Conservation (phyloP, 2,113 vertebrate genomes). For the Astur gentilis region DNA sequence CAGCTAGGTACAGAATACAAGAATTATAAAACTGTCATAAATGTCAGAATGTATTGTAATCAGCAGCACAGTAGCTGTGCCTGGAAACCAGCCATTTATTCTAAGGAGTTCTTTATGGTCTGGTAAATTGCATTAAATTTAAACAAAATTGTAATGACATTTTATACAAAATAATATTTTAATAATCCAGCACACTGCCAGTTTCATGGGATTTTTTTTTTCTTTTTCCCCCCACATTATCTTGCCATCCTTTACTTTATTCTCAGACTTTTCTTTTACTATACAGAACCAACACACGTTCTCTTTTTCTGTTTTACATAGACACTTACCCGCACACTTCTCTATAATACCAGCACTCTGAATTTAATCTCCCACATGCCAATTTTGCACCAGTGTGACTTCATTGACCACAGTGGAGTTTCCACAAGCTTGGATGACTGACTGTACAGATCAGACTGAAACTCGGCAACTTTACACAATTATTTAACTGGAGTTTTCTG, state of each 20-base stretch:
- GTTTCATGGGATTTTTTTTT: constrained; percentile 14
- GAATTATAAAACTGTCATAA: constrained; percentile 78
- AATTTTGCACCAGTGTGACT: neutral
- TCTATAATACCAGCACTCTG: neutral
- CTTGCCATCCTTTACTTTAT: neutral
- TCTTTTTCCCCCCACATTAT: neutral
- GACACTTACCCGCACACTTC: neutral
- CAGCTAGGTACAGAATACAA: constrained; percentile 58
- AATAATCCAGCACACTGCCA: constrained; percentile 54
- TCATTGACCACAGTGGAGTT: neutral
- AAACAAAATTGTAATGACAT: constrained; percentile 71
- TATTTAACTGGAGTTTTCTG: neutral
- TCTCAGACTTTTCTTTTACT: neutral
- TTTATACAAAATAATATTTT: constrained; percentile 64
- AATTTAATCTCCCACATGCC: neutral
- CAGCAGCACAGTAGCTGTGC: constrained; percentile 62
- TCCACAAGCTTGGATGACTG: neutral
- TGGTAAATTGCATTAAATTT: constrained; percentile 74
- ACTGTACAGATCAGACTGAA: neutral
- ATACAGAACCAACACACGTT: rapidly evolving
- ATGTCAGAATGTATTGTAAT: constrained; percentile 77
- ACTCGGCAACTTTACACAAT: neutral
- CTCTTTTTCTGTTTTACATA: neutral
- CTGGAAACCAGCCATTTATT: constrained; percentile 76
- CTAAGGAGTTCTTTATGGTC: constrained; percentile 71